Percentiles rank a stretch among this genome's conserved stretches.
These are phyloP conservation scores for Hydractinia symbiolongicarpus DNA, from an alignment of 30 jellyfish, hydroid and myxozoan genomes.

Conservation along the genomic window DNA sequence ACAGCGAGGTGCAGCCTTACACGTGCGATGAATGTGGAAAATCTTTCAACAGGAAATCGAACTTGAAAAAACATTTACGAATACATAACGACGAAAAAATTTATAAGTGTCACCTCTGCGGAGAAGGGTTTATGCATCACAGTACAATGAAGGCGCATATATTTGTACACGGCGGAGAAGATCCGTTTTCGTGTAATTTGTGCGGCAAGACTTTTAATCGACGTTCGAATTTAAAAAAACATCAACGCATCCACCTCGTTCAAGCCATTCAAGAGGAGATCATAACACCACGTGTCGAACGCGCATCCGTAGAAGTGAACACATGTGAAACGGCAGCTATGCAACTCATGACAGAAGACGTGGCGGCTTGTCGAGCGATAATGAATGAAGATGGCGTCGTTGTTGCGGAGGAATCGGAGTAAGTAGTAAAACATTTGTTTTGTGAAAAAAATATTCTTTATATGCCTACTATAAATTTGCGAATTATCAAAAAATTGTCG, in stretches of 20 bases:
- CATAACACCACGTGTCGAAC: too few relatives aligned
- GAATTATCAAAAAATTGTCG: too few relatives aligned
- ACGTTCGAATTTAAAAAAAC: not conserved
- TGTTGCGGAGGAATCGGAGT: too few relatives aligned
- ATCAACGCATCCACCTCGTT: not conserved
- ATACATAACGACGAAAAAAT: conserved; percentile 2
- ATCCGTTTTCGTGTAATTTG: not conserved
- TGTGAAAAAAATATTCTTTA: too few relatives aligned
- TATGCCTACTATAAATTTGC: too few relatives aligned
- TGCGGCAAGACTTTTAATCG: conserved; percentile 14
- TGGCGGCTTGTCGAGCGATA: too few relatives aligned
- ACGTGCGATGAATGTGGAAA: not conserved
- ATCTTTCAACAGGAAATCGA: not conserved
- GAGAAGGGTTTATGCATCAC: conserved; percentile 2
- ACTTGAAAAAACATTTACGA: not conserved
- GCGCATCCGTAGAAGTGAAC: too few relatives aligned
- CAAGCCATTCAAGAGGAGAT: too few relatives aligned
- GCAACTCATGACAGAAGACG: too few relatives aligned
- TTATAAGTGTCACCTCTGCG: not conserved
- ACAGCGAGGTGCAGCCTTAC: not conserved
- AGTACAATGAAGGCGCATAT: conserved; percentile 11
- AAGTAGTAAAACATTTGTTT: too few relatives aligned
- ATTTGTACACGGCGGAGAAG: conserved; percentile 1
- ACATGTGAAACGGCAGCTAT: too few relatives aligned
- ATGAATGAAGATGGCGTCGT: too few relatives aligned